Percentiles rank a stretch among this genome's conserved stretches.
Conservation (phyloP, 2,797 vertebrate genomes). For the Sarcoramphus papa region DNA sequence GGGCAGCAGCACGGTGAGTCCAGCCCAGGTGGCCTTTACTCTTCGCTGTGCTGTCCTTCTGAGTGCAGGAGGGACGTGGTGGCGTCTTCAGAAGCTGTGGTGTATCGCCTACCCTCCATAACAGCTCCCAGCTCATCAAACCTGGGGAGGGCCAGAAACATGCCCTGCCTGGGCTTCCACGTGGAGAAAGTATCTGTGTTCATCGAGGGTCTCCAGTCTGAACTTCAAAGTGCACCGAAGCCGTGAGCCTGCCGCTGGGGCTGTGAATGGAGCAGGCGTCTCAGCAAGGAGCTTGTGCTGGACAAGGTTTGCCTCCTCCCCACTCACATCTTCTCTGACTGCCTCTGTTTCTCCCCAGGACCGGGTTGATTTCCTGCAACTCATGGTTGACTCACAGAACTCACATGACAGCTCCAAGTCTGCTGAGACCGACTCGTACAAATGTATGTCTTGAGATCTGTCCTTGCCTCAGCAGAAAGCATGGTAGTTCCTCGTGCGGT, state of each 20-base stretch:
- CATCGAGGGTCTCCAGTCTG: background rate
- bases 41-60: background rate
- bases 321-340: background rate
- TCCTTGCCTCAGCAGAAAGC: background rate
- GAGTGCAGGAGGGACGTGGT: background rate
- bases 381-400: constrained; percentile 82
- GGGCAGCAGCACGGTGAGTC: constrained; percentile 50
- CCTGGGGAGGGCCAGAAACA: background rate
- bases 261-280: background rate
- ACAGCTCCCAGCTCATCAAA: background rate
- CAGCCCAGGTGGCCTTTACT: background rate
- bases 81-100: background rate
- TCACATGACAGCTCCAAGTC: background rate
- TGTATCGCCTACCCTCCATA: background rate
- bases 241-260: background rate
- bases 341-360: constrained; percentile 19
- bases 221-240: background rate
- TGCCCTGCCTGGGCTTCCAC: rapidly evolving
- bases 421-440: background rate
- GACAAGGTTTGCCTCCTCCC: background rate
- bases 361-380: constrained; percentile 82
- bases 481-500: background rate
- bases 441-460: constrained; percentile 3
- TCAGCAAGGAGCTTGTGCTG: background rate
- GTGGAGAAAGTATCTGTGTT: background rate